phyloP scores from a whole-genome alignment of 2,113 vertebrate species.

The Dasyurus viverrinus region DNA sequence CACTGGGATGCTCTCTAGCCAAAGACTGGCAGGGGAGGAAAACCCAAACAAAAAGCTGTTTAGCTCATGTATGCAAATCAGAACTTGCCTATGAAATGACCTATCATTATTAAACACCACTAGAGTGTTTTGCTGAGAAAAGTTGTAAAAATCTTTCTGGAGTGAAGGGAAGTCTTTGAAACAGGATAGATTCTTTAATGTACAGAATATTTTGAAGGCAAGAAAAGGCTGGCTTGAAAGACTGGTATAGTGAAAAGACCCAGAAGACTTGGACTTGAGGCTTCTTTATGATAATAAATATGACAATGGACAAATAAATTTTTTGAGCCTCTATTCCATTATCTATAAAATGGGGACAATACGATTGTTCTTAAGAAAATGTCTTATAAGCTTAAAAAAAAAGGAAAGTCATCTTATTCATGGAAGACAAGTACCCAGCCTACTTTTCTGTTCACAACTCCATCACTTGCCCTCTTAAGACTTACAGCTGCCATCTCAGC shows the following conservation, averaged over 20 bases:
- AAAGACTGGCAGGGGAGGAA: background rate
- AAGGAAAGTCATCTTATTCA: background rate
- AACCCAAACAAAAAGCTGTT: background rate
- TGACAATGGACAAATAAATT: background rate
- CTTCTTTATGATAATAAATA: background rate
- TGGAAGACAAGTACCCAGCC: background rate
- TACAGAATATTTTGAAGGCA: background rate
- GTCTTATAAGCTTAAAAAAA: background rate
- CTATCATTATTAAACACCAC: background rate
- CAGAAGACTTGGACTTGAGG: background rate
- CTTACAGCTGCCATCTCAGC: background rate
- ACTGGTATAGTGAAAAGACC: background rate
- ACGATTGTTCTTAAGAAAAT: background rate
- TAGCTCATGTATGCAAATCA: background rate
- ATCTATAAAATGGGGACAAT: background rate
- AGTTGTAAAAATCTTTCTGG: conserved; percentile 6
- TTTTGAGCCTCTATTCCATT: background rate
- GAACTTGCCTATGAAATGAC: background rate
- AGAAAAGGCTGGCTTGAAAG: background rate
- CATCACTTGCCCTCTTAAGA: background rate
- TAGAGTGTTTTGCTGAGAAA: conserved; percentile 7
- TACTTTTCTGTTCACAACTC: background rate
- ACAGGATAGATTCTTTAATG: background rate
- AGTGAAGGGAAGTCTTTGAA: background rate
- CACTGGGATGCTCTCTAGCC: background rate